Evolutionary conservation across 30 jellyfish, hydroid and myxozoan genomes (phyloP).

Genomic region (Turritopsis rubra): DNA sequence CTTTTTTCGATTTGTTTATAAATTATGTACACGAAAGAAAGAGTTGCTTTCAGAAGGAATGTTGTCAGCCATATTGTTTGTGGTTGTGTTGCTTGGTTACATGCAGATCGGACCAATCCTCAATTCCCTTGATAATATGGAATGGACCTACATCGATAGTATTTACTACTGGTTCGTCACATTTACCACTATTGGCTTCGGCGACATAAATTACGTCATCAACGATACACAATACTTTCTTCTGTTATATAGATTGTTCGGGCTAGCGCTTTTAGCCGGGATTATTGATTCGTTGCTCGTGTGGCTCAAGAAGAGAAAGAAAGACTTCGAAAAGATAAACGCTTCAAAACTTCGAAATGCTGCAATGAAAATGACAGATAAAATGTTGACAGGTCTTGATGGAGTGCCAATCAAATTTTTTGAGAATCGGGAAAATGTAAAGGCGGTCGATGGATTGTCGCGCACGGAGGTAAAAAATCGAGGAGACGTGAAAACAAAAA

Average conservation of each 20-base stretch:
- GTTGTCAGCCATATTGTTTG: background rate
- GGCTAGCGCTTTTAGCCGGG: constrained; percentile 51
- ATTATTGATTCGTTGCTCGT: constrained; percentile 39
- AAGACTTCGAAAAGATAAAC: background rate
- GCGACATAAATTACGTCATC: constrained; percentile 27
- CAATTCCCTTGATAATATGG: constrained; percentile 20
- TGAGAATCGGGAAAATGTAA: background rate
- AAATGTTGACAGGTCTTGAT: background rate
- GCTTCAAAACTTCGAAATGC: background rate
- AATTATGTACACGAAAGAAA: constrained; percentile 19
- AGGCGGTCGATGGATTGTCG: background rate
- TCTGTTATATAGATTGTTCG: constrained; percentile 37
- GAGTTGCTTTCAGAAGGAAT: background rate
- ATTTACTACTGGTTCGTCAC: constrained; percentile 61
- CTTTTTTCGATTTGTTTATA: constrained; percentile 28
- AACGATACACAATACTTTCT: constrained; percentile 11
- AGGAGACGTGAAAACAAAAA: too few species aligned
- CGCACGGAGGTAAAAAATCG: too few species aligned
- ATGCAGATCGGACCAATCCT: constrained; percentile 1
- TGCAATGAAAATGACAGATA: background rate
- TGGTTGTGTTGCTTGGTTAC: background rate
- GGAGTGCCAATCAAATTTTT: background rate
- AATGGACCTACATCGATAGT: constrained; percentile 36
- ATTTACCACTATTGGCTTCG: constrained; percentile 52
- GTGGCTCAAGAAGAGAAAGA: constrained; percentile 32